Base-by-base conservation (phyloP, 1,140 invertebrate genomes). In the Xylocopa sonorina region DNA sequence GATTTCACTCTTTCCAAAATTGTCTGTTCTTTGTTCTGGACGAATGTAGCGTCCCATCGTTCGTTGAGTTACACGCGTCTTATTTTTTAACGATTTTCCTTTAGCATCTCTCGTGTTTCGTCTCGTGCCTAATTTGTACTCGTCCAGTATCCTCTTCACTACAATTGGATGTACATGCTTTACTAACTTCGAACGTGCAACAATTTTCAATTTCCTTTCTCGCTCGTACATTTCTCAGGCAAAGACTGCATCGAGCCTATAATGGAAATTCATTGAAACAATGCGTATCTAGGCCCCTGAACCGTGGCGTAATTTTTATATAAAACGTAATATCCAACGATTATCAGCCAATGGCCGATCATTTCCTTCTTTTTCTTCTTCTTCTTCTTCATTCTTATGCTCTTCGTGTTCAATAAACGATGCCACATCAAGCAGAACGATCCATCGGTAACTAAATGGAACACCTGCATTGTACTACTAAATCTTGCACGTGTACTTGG, bases 1-100 rank as follows among this genome's bases (percentile, higher is more conserved):
- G 43, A 64, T 83, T 86, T 71, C 69, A 34, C 78, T 83, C 74
- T 73, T 63, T 57, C 34, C 29, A 34, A 27, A 64, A 71, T 18
- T 69, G 27, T 24, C 48, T 55, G 1, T 29, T 51, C 10, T 21
- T n/a, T 43, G 57, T 27, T 38, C 32, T 21, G 21, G 16, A 41
- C 53, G 69, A 72, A 63, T 58, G 4, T 38, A 46, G 16, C 16
- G 46, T 34, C 2, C 14, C 21, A 48, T 27, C 57, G 67, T 16
- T 55, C 58, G 68, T 16, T 55, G 27, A 50, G 50, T 4, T 64
- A 69, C 53, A 51, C 76, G 34, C 46, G 27, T 53, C 24, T 24
- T 34, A 58, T 43, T 64, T 29, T 29, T 21, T 18, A 29, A 69
- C 0, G 12, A 50, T 46, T 12, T 38, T 27, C 12, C 0, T 4